Conservation (phyloP, 2,797 vertebrate species). For the Synaphobranchus kaupii region DNA sequence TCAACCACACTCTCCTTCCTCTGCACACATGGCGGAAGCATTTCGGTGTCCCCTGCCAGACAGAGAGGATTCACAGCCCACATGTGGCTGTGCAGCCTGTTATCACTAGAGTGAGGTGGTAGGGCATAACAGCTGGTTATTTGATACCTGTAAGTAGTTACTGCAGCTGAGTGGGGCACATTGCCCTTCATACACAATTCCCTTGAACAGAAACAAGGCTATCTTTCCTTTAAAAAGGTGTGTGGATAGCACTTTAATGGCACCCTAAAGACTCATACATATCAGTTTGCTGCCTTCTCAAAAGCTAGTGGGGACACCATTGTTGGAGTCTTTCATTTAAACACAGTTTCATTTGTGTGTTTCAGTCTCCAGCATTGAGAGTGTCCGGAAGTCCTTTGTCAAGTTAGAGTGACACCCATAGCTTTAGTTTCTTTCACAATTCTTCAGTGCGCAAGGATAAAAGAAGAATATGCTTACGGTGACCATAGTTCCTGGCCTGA, state of each 20-base stretch:
- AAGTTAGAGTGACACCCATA: background rate
- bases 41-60: background rate
- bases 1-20: background rate
- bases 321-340: background rate
- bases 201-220: background rate
- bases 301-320: conserved; percentile 6
- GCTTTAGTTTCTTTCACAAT: conserved; percentile 1
- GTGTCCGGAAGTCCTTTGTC: conserved; percentile 3
- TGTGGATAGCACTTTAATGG: background rate
- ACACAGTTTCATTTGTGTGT: background rate
- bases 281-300: background rate
- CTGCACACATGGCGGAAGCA: background rate
- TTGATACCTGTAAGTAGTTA: background rate
- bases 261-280: background rate
- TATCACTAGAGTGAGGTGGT: background rate
- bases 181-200: background rate
- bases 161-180: background rate
- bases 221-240: background rate
- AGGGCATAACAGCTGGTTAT: background rate
- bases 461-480: background rate
- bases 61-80: background rate
- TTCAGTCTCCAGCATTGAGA: background rate
- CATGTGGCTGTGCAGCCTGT: conserved; percentile 2
- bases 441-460: background rate
- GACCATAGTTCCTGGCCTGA: background rate